Base-by-base conservation (phyloP, 2,797 vertebrate species). In the Sphaeramia orbicularis region DNA sequence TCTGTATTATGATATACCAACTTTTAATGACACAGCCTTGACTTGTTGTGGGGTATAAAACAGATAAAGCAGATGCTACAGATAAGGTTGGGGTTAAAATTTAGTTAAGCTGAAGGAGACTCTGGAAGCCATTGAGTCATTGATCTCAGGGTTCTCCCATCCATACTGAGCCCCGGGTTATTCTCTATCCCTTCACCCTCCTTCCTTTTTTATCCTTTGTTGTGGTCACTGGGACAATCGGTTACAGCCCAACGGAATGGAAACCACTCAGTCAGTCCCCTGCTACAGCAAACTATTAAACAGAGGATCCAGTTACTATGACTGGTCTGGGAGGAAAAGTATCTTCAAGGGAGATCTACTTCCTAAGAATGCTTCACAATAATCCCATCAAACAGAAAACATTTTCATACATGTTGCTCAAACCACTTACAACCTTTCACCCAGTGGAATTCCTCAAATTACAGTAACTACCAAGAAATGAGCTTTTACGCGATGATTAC, bases 151-250 rank as follows among this genome's bases (percentile, higher is more conserved):
- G 77, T 84, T 84, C 79, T 79, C 48, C 51, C 32, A 68, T 88
- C 81, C 76, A 61, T 41, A 68, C 68, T 68, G 72, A 83, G 81
- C 76, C 68, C 37, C 8, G 68, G 71, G 76, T 79, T 85, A 71
- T 80, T 80, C 81, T 83, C 62, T 76, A 77, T 77, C 79, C 81
- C 78, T 69, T 86, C 82, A 70, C 83, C 75, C 83, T 75, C 77
- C 80, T 86, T 90, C 81, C 83, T 71, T 78, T 74, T 83, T 71
- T 55, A 48, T 47, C 60, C 91, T 91, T 91, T 92, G 84, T 92
- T 93, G 90, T 93, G 91, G 91, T 92, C 76, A 62, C 83, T 76
- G 87, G 89, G 90, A 92, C 91, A 91, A 91, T 92, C 86, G 76
- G 85, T 91, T 89, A 84, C 90, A 92, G 91, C 85, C 87, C 85